A percentile compares a stretch with the other conserved stretches of the same genome.
These are phyloP conservation scores for Naso thynnoides DNA, from an alignment of 2,797 vertebrate species.

Conservation along the genomic window DNA sequence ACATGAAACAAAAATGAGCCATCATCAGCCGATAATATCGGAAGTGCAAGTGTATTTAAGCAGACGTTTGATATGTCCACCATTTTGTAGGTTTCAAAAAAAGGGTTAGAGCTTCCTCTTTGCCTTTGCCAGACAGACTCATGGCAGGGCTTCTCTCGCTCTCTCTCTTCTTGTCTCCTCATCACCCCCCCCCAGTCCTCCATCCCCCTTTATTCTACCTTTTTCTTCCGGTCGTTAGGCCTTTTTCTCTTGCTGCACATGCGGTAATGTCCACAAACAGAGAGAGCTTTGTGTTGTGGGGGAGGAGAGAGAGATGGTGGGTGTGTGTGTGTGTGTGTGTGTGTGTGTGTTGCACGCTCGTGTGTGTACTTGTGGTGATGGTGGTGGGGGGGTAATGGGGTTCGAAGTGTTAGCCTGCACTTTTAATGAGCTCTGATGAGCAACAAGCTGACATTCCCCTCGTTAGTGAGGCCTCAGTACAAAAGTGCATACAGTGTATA, in stretches of 20 bases:
- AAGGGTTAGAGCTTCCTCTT: conserved; percentile 15
- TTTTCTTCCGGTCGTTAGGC: conserved; percentile 76
- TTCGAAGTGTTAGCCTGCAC: conserved; percentile 69
- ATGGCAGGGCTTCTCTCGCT: conserved; percentile 33
- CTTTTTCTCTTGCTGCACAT: conserved; percentile 70
- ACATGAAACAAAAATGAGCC: neutral
- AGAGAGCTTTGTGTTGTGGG: conserved; percentile 76
- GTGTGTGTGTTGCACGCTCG: conserved; percentile 26
- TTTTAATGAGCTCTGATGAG: conserved; percentile 83
- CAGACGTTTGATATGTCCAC: conserved; percentile 15
- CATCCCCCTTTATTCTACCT: conserved; percentile 58
- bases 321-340: conserved; percentile 25
- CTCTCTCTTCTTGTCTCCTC: conserved; percentile 38
- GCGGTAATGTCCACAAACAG: conserved; percentile 77
- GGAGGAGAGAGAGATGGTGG: conserved; percentile 17
- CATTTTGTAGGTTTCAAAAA: conserved; percentile 21
- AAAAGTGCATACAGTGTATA: conserved; percentile 53
- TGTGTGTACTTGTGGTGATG: conserved; percentile 28
- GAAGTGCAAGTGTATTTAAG: neutral
- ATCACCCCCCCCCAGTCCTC: conserved; percentile 14
- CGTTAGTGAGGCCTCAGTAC: conserved; percentile 74
- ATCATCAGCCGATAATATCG: neutral
- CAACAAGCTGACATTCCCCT: conserved; percentile 78
- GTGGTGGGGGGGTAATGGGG: conserved; percentile 48
- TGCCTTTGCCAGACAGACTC: conserved; percentile 26